Evolutionary conservation across 1,140 invertebrate genomes (phyloP).

Genomic region (Achatina immaculata): DNA sequence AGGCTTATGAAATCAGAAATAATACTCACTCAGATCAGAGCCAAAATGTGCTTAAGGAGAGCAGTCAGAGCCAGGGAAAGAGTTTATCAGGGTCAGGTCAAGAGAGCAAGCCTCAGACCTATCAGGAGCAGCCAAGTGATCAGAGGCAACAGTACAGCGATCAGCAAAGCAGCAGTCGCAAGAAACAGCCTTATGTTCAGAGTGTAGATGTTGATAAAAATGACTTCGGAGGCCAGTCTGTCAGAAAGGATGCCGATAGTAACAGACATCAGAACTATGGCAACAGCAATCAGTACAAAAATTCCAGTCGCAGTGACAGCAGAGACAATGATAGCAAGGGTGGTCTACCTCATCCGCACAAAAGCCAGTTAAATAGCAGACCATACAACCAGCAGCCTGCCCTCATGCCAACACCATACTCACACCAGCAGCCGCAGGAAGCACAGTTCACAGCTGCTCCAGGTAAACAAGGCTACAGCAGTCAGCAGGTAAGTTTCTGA

Average conservation of each 20-base stretch:
- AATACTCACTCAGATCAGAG: not conserved
- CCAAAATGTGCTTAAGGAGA: not conserved
- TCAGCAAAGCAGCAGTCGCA: not conserved
- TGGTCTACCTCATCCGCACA: not conserved
- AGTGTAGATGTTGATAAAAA: not conserved
- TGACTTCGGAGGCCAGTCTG: not conserved
- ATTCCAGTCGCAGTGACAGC: constrained; percentile 1
- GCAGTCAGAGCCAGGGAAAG: not conserved
- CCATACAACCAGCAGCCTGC: constrained; percentile 11
- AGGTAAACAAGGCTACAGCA: not conserved
- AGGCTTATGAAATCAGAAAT: not conserved
- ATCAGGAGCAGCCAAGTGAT: not conserved
- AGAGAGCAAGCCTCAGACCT: not conserved
- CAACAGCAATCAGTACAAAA: not conserved
- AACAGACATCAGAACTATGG: not conserved
- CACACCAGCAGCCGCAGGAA: constrained; percentile 1
- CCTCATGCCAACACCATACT: not conserved
- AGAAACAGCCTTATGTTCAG: not conserved
- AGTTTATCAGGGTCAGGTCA: not conserved
- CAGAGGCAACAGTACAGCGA: not conserved
- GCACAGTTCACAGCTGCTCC: not conserved
- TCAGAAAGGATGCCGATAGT: no score
- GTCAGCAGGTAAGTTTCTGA: not conserved
- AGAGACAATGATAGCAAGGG: not conserved
- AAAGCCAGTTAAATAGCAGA: not conserved